A percentile compares a stretch with the other conserved stretches of the same genome.
Conservation (phyloP, 2,888 invertebrate species). For the Hyposoter dolosus region DNA sequence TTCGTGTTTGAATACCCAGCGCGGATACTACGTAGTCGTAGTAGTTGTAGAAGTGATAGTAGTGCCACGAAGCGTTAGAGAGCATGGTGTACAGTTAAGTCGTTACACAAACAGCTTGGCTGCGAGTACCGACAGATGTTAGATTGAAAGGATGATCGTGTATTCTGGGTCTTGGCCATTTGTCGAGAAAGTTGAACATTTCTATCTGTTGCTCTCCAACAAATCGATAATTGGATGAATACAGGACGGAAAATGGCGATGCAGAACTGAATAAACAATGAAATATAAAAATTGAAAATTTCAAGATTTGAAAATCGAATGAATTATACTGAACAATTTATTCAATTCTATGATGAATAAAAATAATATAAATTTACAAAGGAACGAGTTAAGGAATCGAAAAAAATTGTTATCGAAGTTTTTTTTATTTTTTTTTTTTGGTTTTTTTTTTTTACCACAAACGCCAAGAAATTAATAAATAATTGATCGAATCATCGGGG, state of each 20-base stretch:
- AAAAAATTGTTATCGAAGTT: not conserved
- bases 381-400: not conserved
- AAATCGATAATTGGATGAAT: constrained; percentile 1
- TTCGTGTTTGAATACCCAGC: constrained; percentile 35
- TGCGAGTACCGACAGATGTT: constrained; percentile 62
- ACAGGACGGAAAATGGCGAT: not conserved
- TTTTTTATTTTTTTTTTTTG: not conserved
- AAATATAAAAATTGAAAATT: not conserved
- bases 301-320: not conserved
- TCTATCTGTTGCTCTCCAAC: constrained; percentile 1
- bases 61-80: constrained; percentile 39
- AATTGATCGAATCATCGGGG: not conserved
- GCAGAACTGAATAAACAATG: not conserved
- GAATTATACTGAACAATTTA: not conserved
- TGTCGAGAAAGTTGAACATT: constrained; percentile 36
- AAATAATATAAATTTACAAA: not conserved
- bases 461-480: constrained; percentile 10
- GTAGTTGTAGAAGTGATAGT: not conserved
- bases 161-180: constrained; percentile 29
- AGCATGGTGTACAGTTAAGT: constrained; percentile 61
- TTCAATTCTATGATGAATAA: not conserved
- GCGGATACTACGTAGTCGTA: not conserved
- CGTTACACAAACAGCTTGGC: constrained; percentile 41
- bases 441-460: not conserved
- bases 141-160: constrained; percentile 50